phyloP scores from a whole-genome alignment of 2,888 invertebrate species.

The Seira musarum region DNA sequence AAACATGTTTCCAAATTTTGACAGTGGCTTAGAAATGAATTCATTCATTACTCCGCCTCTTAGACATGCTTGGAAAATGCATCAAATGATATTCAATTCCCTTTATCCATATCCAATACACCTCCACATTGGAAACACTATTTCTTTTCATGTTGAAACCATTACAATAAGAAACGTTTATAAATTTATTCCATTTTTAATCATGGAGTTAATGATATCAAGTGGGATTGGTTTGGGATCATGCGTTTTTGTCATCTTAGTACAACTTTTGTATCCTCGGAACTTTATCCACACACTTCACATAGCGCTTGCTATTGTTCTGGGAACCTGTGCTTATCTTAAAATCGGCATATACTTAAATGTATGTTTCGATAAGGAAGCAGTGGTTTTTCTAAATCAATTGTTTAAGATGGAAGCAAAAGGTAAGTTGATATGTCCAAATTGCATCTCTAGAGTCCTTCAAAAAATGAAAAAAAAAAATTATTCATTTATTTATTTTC shows the following conservation, averaged over 20 bases:
- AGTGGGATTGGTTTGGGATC: background rate
- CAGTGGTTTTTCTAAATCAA: background rate
- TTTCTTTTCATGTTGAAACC: too few relatives aligned
- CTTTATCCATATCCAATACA: too few relatives aligned
- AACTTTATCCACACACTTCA: background rate
- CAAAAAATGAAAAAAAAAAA: too few relatives aligned
- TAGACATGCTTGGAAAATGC: too few relatives aligned
- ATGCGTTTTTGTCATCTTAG: background rate
- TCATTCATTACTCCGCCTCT: too few relatives aligned
- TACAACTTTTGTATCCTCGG: background rate
- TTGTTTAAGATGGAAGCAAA: constrained; percentile 2
- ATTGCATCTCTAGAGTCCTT: too few relatives aligned
- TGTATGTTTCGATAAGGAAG: background rate
- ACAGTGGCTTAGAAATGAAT: too few relatives aligned
- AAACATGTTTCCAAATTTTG: too few relatives aligned
- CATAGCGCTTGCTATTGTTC: background rate
- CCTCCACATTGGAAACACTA: too few relatives aligned
- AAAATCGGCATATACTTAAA: constrained; percentile 1
- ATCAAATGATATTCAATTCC: too few relatives aligned
- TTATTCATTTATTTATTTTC: background rate
- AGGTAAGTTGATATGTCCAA: background rate
- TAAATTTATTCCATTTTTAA: constrained; percentile 11
- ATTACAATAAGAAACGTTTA: background rate
- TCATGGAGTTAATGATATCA: background rate
- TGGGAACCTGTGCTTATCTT: background rate